Evolutionary conservation across 1,140 invertebrate species (phyloP), one percentile per base, ranked within the genome.

Genomic region (Drosophila sechellia): DNA sequence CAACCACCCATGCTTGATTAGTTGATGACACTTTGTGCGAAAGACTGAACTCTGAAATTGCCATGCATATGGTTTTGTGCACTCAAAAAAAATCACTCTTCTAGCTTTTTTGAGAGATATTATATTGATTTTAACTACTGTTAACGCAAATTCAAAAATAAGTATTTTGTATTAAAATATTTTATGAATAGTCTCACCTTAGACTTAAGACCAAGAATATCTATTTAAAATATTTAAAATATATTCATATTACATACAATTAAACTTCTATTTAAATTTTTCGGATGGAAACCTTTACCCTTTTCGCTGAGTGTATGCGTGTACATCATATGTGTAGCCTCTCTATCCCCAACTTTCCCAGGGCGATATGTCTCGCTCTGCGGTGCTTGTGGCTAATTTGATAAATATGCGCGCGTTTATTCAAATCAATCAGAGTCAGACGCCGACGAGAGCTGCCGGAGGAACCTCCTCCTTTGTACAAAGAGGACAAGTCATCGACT

Each of bases 341-440:
- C 66, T 31, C 55, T 17, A 27, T 57, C 31, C 46, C 25, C 48
- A 70, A 15, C 50, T 48, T 35, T 50, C 42, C 50, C 42, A 35
- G 5, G 50, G 39, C 66, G 52, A 55, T 79, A 52, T 78, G 46
- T 74, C 48, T 49, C 58, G 49, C 61, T 69, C 52, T 45, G 56
- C 52, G 68, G 65, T 60, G 64, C 68, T 80, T 89, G 84, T 68
- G 84, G 84, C 77, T 89, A 89, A 89, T 89, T 89, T 89, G 84
- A 89, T 89, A 89, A 89, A 89, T 89, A 89, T 80, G 84, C 77
- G 59, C 84, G 84, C 84, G 77, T 89, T 89, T 89, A 89, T 89
- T 89, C 84, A 89, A 89, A 89, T 89, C 84, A 89, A 89, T 89
- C 84, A 89, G 84, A 85, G 84, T 89, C 84, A 84, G 77, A 50